These are phyloP conservation scores for Cavia aperea DNA, from an alignment of 2,113 vertebrate species.

Conservation along the genomic window DNA sequence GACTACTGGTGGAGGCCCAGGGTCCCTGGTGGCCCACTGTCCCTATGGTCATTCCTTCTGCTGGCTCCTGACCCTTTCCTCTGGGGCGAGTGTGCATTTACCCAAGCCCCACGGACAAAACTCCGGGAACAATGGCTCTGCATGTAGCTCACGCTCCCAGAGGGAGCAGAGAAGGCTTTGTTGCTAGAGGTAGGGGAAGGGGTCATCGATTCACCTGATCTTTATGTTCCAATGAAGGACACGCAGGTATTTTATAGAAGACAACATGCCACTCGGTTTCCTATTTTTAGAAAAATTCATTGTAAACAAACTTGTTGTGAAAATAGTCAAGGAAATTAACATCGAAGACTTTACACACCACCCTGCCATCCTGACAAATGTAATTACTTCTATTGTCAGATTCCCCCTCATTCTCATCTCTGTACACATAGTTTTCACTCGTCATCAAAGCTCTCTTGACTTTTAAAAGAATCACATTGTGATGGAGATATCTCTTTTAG, in stretches of 20 bases:
- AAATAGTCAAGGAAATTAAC: background rate
- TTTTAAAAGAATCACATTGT: background rate
- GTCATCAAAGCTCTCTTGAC: background rate
- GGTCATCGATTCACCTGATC: background rate
- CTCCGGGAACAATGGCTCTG: background rate
- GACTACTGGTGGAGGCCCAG: background rate
- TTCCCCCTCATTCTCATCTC: background rate
- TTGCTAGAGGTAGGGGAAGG: background rate
- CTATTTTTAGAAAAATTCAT: background rate
- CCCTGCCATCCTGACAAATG: background rate
- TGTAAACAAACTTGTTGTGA: background rate
- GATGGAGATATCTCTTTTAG: slow-evolving; percentile 58
- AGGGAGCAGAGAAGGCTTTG: background rate
- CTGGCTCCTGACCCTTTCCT: slow-evolving; percentile 31
- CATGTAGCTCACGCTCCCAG: background rate
- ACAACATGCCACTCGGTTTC: background rate
- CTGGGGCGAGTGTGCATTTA: slow-evolving; percentile 16
- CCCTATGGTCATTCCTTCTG: background rate
- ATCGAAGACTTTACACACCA: background rate
- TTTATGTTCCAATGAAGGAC: background rate
- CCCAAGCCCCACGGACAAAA: slow-evolving; percentile 10
- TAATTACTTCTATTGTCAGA: background rate
- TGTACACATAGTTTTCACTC: background rate
- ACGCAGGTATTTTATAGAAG: background rate
- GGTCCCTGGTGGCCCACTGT: slow-evolving; percentile 40